A percentile compares a stretch with the other conserved stretches of the same genome.
Conservation (phyloP, 1,140 invertebrate species). For the Atopsyche davidsoni region DNA sequence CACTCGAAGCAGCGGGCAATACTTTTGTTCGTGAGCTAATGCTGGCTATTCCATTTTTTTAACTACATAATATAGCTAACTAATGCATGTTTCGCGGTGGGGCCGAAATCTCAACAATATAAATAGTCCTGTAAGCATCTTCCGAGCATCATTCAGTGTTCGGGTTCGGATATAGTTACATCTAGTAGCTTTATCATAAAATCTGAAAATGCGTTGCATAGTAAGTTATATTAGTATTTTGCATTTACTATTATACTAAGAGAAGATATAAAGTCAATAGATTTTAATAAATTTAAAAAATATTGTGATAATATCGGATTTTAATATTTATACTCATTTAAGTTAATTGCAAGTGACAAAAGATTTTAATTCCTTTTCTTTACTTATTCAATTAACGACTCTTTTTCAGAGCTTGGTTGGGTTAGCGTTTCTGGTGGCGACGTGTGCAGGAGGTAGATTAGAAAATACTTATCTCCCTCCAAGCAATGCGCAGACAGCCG, state of each 20-base stretch:
- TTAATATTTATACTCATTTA: too few species aligned
- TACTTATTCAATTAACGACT: neutral
- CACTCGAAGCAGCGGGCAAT: neutral
- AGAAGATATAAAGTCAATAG: too few species aligned
- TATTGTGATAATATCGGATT: too few species aligned
- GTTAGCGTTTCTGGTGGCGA: conserved; percentile 30
- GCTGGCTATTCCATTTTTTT: neutral
- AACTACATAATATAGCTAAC: too few species aligned
- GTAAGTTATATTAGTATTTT: neutral
- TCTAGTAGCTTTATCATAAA: too few species aligned
- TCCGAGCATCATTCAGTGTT: conserved; percentile 1
- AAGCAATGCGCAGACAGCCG: conserved; percentile 40
- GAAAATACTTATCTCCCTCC: conserved; percentile 52
- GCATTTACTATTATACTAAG: too few species aligned
- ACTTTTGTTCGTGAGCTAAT: neutral
- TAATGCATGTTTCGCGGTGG: neutral
- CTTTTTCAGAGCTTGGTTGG: conserved; percentile 6
- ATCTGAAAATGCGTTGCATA: conserved; percentile 1
- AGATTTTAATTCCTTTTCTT: too few species aligned
- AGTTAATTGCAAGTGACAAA: too few species aligned
- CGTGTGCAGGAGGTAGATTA: conserved; percentile 38
- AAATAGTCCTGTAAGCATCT: neutral
- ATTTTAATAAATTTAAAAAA: too few species aligned
- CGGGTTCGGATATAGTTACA: neutral
- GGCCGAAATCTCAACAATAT: neutral